These are phyloP conservation scores for Xanthostigma xanthostigma DNA, from an alignment of 2,888 invertebrate species.

Conservation along the genomic window DNA sequence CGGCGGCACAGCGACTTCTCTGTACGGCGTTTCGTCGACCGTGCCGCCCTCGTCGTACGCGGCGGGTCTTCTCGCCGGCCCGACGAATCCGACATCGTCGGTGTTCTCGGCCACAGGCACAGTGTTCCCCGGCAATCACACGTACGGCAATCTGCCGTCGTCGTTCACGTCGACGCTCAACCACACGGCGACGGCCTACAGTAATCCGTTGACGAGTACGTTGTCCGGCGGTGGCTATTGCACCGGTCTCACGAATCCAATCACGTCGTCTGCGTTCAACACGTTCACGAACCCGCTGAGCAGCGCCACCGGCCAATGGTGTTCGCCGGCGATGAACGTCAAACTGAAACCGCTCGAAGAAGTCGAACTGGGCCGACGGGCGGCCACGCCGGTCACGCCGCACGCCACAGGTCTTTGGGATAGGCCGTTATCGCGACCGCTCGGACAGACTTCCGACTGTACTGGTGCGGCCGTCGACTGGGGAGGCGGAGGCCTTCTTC, in stretches of 20 bases:
- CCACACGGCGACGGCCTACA: constrained; percentile 24
- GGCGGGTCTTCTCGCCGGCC: constrained; percentile 32
- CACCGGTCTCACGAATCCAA: constrained; percentile 33
- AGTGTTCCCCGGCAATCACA: too few species aligned
- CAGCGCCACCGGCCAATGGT: constrained; percentile 39
- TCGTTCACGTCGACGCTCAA: constrained; percentile 33
- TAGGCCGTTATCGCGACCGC: constrained; percentile 15
- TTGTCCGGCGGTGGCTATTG: constrained; percentile 33
- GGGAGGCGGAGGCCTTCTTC: constrained; percentile 23
- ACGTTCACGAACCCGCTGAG: constrained; percentile 51
- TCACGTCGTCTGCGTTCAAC: constrained; percentile 21
- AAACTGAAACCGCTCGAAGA: constrained; percentile 61
- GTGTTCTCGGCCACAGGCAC: constrained; percentile 8
- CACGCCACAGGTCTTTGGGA: constrained; percentile 23
- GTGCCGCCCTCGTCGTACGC: constrained; percentile 36
- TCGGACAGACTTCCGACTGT: constrained; percentile 24
- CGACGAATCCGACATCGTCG: constrained; percentile 36
- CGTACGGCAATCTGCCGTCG: neutral
- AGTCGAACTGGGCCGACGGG: constrained; percentile 43
- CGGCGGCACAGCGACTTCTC: neutral
- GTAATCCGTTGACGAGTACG: constrained; percentile 34
- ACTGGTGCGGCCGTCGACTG: constrained; percentile 19
- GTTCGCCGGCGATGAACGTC: constrained; percentile 34
- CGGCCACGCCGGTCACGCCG: constrained; percentile 28
- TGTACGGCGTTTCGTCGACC: constrained; percentile 16